Percentiles rank a stretch among this genome's conserved stretches.
Evolutionary conservation across 2,888 invertebrate genomes (phyloP).

Genomic region (Eilema griseolum): DNA sequence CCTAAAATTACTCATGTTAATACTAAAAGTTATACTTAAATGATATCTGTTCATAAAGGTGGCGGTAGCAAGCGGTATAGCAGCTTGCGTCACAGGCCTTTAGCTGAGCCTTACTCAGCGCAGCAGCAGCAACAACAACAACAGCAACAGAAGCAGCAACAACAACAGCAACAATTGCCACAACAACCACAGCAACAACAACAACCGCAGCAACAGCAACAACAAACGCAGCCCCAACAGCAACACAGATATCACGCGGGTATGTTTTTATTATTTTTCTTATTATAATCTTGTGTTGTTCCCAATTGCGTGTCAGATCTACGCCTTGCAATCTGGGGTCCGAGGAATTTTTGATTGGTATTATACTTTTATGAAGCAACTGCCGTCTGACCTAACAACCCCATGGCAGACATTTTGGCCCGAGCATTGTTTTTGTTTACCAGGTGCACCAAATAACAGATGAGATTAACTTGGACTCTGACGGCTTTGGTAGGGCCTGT

Average conservation of each 20-base stretch:
- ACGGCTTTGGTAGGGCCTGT: too few relatives aligned
- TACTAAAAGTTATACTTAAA: too few relatives aligned
- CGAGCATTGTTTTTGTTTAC: too few relatives aligned
- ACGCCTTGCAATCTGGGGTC: too few relatives aligned
- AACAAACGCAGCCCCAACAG: constrained; percentile 50
- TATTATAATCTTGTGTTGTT: neutral
- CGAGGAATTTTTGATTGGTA: too few relatives aligned
- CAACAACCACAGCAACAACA: constrained; percentile 46
- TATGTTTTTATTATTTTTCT: constrained; percentile 35
- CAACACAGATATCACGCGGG: constrained; percentile 71
- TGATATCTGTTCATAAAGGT: constrained; percentile 44
- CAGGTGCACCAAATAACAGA: too few relatives aligned
- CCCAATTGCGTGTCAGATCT: too few relatives aligned
- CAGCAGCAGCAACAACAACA: constrained; percentile 60
- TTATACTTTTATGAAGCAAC: too few relatives aligned
- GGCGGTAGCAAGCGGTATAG: constrained; percentile 88
- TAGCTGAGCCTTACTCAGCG: constrained; percentile 84
- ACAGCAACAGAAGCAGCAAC: constrained; percentile 46
- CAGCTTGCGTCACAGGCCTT: constrained; percentile 86
- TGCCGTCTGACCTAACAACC: too few relatives aligned
- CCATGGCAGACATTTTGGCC: too few relatives aligned
- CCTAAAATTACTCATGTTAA: too few relatives aligned
- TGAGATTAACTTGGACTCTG: too few relatives aligned
- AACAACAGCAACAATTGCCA: constrained; percentile 28
- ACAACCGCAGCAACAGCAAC: constrained; percentile 48